A percentile compares a stretch with the other conserved stretches of the same genome.
Conservation (phyloP, 23 tunicate species). For the Phallusia fumigata region DNA sequence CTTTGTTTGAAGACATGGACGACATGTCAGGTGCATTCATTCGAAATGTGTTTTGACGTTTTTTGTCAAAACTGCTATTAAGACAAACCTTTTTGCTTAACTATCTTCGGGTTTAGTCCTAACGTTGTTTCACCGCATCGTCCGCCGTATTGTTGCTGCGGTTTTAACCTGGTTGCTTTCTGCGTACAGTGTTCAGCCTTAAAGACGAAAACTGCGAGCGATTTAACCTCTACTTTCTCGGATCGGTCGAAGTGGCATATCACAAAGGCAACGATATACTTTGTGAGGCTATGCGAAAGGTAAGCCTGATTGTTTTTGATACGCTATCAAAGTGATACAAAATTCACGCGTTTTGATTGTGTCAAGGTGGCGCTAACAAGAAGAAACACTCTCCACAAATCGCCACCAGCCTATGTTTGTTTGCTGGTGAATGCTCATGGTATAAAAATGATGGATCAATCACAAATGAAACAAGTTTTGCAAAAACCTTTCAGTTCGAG, state of each 20-base stretch:
- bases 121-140: too few relatives aligned
- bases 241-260: constrained; percentile 76
- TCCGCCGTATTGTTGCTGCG: too few relatives aligned
- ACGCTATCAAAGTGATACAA: not conserved
- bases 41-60: not conserved
- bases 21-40: constrained; percentile 46
- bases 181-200: not conserved
- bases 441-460: constrained; percentile 81
- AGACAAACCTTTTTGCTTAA: too few relatives aligned
- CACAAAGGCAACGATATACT: constrained; percentile 86
- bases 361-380: constrained; percentile 69
- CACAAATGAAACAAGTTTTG: constrained; percentile 37
- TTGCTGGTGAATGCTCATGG: constrained; percentile 70
- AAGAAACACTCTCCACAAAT: constrained; percentile 41
- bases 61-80: too few relatives aligned
- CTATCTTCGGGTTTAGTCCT: too few relatives aligned
- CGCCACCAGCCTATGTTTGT: constrained; percentile 77
- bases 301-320: not conserved
- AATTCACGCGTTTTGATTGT: not conserved
- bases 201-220: constrained; percentile 41
- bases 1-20: constrained; percentile 35
- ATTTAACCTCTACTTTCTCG: constrained; percentile 68
- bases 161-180: too few relatives aligned
- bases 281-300: constrained; percentile 86
- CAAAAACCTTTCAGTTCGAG: constrained; percentile 49